Percentiles rank a stretch among this genome's conserved stretches.
phyloP scores from a whole-genome alignment of 92 coral and sea anemone species.

The Parazoanthus darwini region DNA sequence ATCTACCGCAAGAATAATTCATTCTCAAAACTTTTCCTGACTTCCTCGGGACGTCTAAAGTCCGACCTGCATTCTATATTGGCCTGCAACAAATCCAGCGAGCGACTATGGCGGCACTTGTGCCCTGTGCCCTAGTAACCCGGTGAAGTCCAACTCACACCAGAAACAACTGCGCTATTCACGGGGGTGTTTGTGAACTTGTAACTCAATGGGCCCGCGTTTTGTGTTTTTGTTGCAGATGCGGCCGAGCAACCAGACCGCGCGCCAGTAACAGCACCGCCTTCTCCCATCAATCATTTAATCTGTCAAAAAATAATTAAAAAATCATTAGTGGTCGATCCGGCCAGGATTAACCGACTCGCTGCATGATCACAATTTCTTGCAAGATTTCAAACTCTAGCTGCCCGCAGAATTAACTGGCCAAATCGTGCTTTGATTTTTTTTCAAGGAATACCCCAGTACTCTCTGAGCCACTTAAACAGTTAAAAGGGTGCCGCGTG shows the following conservation, averaged over 20 bases:
- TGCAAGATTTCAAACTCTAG: constrained; percentile 47
- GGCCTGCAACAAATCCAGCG: neutral
- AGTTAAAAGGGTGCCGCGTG: constrained; percentile 53
- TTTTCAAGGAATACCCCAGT: constrained; percentile 1
- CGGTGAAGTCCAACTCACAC: neutral
- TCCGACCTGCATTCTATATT: constrained; percentile 3
- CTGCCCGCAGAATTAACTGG: constrained; percentile 46
- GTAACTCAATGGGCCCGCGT: constrained; percentile 73
- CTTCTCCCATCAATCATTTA: constrained; percentile 86
- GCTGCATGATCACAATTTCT: constrained; percentile 60
- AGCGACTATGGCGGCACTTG: neutral
- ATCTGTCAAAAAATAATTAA: constrained; percentile 97
- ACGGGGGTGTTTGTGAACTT: constrained; percentile 57
- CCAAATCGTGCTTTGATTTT: constrained; percentile 37
- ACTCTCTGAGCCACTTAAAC: constrained; percentile 41
- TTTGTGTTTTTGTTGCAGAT: constrained; percentile 84
- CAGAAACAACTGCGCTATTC: constrained; percentile 50
- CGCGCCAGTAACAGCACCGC: constrained; percentile 78
- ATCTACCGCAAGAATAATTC: constrained; percentile 4
- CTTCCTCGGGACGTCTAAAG: neutral
- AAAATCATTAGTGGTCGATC: constrained; percentile 92
- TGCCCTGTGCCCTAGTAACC: neutral
- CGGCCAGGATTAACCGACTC: constrained; percentile 82
- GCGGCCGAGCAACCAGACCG: constrained; percentile 80
- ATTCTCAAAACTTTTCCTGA: constrained; percentile 10